Evolutionary conservation across 2,888 invertebrate species (phyloP).

Genomic region (Tinea pellionella): DNA sequence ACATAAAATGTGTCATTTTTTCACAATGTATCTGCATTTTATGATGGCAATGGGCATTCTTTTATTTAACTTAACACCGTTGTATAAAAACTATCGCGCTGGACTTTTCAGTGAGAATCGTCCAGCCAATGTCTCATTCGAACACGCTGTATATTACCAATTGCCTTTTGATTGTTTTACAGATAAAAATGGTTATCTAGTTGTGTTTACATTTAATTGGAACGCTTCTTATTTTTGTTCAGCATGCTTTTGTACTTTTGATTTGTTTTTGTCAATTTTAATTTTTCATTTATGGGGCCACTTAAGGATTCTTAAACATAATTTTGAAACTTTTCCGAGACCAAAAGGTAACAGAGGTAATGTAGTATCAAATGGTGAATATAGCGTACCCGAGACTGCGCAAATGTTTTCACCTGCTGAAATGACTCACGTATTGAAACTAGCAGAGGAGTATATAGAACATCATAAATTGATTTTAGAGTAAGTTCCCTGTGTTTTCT

Average conservation of each 20-base stretch:
- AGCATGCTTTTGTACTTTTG: conserved; percentile 15
- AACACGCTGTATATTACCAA: conserved; percentile 17
- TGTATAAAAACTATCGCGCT: not conserved
- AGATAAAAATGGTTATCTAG: conserved; percentile 4
- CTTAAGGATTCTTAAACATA: conserved; percentile 17
- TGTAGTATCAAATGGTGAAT: not conserved
- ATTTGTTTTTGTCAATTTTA: conserved; percentile 18
- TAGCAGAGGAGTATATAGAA: conserved; percentile 3
- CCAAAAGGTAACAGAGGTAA: conserved; percentile 15
- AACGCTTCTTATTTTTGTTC: conserved; percentile 13
- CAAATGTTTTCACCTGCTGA: not conserved
- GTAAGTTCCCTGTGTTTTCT: not conserved
- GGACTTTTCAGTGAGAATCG: not conserved
- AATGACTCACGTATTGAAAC: not conserved
- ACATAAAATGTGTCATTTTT: conserved; percentile 5
- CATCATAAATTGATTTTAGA: conserved; percentile 8
- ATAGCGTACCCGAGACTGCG: not conserved
- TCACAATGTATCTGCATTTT: not conserved
- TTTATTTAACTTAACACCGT: conserved; percentile 3
- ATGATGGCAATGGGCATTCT: conserved; percentile 2
- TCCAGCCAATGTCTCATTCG: conserved; percentile 8
- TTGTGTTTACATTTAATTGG: conserved; percentile 1
- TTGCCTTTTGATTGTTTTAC: conserved; percentile 17
- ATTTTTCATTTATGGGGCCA: conserved; percentile 21
- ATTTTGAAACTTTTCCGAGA: conserved; percentile 15